Evolutionary conservation across 64 coral and sea anemone species (phyloP), one percentile per base, ranked within the genome.

Genomic region (Astreopora myriophthalma): DNA sequence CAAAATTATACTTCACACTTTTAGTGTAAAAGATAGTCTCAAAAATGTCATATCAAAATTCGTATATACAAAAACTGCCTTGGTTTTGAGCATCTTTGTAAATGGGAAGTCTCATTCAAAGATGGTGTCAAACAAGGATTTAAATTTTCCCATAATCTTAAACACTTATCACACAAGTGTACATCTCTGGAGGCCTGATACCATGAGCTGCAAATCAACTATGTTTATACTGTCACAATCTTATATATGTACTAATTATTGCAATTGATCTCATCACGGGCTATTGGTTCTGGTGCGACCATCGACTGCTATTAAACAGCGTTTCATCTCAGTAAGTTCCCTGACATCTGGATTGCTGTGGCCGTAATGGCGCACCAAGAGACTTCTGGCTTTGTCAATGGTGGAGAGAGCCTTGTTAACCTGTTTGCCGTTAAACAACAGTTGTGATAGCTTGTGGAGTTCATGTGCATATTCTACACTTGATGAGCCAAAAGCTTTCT

Each of bases 381-480:
- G 88, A 90, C 20, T 90, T 0, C 62, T 87, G 12, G 91, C 87
- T 44, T 91, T 89, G 74, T 97, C 95, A 26, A 97, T 94, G 16
- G 89, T 93, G 63, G 87, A 49, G 5, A 97, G 86, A 0, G 95
- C 95, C 48, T 97, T 97, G 52, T 97, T 97, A 52, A 91, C 87
- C 62, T 97, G 95, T 9, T 66, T 80, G 75, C 94, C 95, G 68
- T 97, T 97, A 62, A 97, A 97, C 9, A 97, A 48, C 28, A 97
- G 49, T 28, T 94, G 91, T 10, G 91, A 97, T 16, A 97, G 87
- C 36, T 97, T 97, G 90, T 97, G 91, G 29, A 97, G 91, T 81
- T 97, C 95, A 65, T 97, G 88, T 25, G 86, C 95, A 68, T 97
- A 97, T 69, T 97, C 95, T 1, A 97, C 92, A 74, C 95, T 97